Base-by-base conservation (phyloP, 2,888 invertebrate species). In the Xestia rhomboidea region DNA sequence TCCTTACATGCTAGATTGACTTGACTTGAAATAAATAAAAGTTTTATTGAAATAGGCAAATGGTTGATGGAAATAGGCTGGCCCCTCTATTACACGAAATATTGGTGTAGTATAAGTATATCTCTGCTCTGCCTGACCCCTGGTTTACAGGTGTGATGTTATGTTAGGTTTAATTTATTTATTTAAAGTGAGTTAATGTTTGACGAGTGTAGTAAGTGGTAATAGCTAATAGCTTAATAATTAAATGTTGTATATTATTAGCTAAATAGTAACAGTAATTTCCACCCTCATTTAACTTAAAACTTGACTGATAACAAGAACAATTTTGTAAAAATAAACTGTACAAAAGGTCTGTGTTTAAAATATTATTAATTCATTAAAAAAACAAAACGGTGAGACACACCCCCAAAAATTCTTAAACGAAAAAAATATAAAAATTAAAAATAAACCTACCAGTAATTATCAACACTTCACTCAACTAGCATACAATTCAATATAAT, bases 361-460 rank as follows among this genome's bases (percentile, higher is more conserved):
- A 15, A 27, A 41, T 41, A 41, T 41, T 41, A 41, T 10, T 7
- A 21, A 21, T 27, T 0, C 24, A 8, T 8, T 0, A 8, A 3
- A 6, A 72, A 24, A 44, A 24, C 0, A 5, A 10, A 10, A 51
- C 21, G 0, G 3, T 0, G 5, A 41, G 30, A 64, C 62, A 81
- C 51, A 64, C 24, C 54, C 62, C 38, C 15, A 24, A 46, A 41
- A n/a, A 7, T 2, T 18, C 0, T 13, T 0, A 66, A 67, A 6
- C 4, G 2, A 30, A 7, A 66, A n/a, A 34, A 8, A 21, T 51
- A 34, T 0, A 10, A 10, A 38, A 62, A 44, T 63, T 15, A 24
- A 44, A 21, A 11, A 11, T 34, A 51, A 71, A 85, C 82, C 70
- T 82, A 82, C 85, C 82, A 81, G 75, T 72, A 57, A 68, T 24